Evolutionary conservation across 2,888 invertebrate genomes (phyloP).

Genomic region (Anthoptus insignis): DNA sequence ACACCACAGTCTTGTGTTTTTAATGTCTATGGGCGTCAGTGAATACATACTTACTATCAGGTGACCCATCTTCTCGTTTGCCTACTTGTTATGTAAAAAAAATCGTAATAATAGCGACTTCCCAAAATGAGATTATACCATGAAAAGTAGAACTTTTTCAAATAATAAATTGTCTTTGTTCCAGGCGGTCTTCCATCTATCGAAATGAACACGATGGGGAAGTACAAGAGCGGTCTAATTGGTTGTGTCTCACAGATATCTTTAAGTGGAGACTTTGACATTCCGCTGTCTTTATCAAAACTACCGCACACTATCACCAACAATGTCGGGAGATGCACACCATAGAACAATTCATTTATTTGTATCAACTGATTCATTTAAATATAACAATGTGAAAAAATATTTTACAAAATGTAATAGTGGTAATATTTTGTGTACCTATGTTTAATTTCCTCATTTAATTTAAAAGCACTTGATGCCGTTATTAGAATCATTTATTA

Average conservation of each 20-base stretch:
- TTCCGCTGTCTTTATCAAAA: constrained; percentile 90
- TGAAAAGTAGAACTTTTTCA: too few relatives aligned
- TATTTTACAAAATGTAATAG: background rate
- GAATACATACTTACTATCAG: too few relatives aligned
- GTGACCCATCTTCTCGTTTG: too few relatives aligned
- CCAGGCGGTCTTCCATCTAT: constrained; percentile 94
- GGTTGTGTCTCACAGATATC: constrained; percentile 96
- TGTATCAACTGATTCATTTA: constrained; percentile 50
- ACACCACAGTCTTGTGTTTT: too few relatives aligned
- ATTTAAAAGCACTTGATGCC: too few relatives aligned
- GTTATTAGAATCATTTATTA: too few relatives aligned
- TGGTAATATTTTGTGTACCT: background rate
- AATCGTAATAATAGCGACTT: too few relatives aligned
- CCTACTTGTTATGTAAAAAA: too few relatives aligned
- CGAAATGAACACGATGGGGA: constrained; percentile 89
- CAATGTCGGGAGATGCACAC: constrained; percentile 80
- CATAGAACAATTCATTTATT: constrained; percentile 57
- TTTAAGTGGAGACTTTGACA: constrained; percentile 92
- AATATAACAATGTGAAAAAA: constrained; percentile 47
- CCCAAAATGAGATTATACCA: too few relatives aligned
- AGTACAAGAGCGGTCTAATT: constrained; percentile 91
- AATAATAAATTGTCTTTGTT: too few relatives aligned
- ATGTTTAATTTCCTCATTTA: too few relatives aligned
- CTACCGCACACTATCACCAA: constrained; percentile 88
- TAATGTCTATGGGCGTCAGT: too few relatives aligned